These are phyloP conservation scores for Zoanthus solanderi DNA, from an alignment of 92 coral and sea anemone genomes.

Conservation along the genomic window DNA sequence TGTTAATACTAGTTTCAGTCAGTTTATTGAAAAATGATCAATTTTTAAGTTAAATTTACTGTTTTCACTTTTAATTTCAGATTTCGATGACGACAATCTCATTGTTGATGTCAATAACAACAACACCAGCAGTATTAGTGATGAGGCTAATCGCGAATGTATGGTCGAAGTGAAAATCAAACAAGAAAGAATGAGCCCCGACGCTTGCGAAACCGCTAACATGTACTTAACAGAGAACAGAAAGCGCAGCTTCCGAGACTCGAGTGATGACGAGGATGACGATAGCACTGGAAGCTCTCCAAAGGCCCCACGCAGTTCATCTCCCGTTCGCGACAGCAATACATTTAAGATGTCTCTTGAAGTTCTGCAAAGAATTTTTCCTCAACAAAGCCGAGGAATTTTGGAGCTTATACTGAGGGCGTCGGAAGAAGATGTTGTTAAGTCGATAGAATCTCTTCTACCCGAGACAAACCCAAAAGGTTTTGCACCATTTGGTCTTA, in stretches of 20 bases:
- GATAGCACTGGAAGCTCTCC: conserved; percentile 49
- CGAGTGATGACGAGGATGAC: conserved; percentile 66
- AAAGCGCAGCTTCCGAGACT: conserved; percentile 63
- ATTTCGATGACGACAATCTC: conserved; percentile 15
- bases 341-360: conserved; percentile 73
- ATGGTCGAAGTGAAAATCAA: conserved; percentile 71
- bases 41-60: too few species aligned
- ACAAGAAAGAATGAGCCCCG: conserved; percentile 74
- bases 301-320: conserved; percentile 64
- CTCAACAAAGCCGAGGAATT: conserved; percentile 89
- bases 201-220: conserved; percentile 53
- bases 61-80: background rate
- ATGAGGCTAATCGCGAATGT: conserved; percentile 16
- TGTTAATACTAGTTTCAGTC: too few species aligned
- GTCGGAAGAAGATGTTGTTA: conserved; percentile 92
- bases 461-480: conserved; percentile 71
- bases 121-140: background rate
- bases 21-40: too few species aligned
- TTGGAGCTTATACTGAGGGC: conserved; percentile 91
- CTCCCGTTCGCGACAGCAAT: conserved; percentile 60
- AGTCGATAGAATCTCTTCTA: conserved; percentile 93
- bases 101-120: conserved; percentile 37
- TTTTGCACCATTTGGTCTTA: conserved; percentile 53
- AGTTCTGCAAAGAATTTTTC: conserved; percentile 88
- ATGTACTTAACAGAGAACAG: conserved; percentile 39